These are phyloP conservation scores for Rhipidura dahli DNA, from an alignment of 2,113 vertebrate species.

Conservation along the genomic window DNA sequence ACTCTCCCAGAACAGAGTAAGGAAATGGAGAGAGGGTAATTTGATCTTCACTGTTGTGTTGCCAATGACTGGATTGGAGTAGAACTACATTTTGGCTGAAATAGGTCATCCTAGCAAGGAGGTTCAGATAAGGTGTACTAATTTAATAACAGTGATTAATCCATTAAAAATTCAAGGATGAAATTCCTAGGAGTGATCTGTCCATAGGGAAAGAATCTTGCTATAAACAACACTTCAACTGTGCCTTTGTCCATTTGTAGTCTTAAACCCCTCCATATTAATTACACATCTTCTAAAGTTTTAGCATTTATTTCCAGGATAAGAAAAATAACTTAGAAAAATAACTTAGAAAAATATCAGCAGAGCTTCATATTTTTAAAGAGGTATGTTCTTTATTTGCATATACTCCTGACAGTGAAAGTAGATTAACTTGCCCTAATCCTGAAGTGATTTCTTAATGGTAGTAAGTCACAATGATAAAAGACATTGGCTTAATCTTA, in stretches of 20 bases:
- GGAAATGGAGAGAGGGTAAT: not conserved
- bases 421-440: not conserved
- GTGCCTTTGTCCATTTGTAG: not conserved
- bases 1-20: not conserved
- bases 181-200: not conserved
- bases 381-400: not conserved
- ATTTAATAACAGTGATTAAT: not conserved
- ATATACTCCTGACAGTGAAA: not conserved
- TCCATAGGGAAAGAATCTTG: not conserved
- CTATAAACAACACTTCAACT: not conserved
- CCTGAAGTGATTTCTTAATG: not conserved
- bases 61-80: not conserved
- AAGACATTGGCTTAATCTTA: not conserved
- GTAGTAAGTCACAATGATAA: not conserved
- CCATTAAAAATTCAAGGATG: not conserved
- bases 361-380: not conserved
- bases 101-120: not conserved
- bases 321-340: not conserved
- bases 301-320: not conserved
- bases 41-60: not conserved
- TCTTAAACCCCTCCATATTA: fast-evolving
- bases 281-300: not conserved
- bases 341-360: not conserved
- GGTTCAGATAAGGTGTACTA: not conserved
- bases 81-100: not conserved